These are phyloP conservation scores for Drosophila yakuba DNA, from an alignment of 1,140 invertebrate genomes.

Conservation along the genomic window DNA sequence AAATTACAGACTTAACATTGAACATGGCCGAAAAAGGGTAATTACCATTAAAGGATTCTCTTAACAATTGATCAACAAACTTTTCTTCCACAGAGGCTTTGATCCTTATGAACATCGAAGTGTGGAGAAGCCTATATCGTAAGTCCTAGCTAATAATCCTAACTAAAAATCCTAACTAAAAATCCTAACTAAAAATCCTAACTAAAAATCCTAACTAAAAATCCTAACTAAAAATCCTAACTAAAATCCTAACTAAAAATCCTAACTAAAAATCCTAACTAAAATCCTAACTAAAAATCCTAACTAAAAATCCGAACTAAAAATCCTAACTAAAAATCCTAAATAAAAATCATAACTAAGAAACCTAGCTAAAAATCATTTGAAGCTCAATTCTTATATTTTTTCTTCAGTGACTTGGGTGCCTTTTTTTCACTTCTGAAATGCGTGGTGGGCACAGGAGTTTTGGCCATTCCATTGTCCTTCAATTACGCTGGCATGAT, in stretches of 20 bases:
- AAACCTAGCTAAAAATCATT: background rate
- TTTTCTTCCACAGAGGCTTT: background rate
- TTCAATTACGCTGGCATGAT: slow-evolving; percentile 29
- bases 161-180: slow-evolving; percentile 6
- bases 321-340: background rate
- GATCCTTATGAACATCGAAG: slow-evolving; percentile 46
- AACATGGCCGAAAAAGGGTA: slow-evolving; percentile 25
- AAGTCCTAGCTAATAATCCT: slow-evolving; percentile 30
- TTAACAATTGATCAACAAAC: background rate
- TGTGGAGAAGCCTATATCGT: slow-evolving; percentile 34
- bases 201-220: no score
- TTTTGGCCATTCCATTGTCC: slow-evolving; percentile 44
- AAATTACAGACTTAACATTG: background rate
- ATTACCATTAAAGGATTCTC: background rate
- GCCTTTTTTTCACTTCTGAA: slow-evolving; percentile 36
- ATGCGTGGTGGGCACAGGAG: slow-evolving; percentile 44
- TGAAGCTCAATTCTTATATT: no score
- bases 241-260: background rate
- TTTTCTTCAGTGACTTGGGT: background rate
- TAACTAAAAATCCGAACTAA: slow-evolving; percentile 2
- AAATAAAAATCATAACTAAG: slow-evolving; percentile 20
- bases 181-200: background rate
- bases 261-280: slow-evolving; percentile 1
- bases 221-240: slow-evolving; percentile 1
- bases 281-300: background rate